Base-by-base conservation (phyloP, 2,113 vertebrate species). In the Procapra przewalskii region DNA sequence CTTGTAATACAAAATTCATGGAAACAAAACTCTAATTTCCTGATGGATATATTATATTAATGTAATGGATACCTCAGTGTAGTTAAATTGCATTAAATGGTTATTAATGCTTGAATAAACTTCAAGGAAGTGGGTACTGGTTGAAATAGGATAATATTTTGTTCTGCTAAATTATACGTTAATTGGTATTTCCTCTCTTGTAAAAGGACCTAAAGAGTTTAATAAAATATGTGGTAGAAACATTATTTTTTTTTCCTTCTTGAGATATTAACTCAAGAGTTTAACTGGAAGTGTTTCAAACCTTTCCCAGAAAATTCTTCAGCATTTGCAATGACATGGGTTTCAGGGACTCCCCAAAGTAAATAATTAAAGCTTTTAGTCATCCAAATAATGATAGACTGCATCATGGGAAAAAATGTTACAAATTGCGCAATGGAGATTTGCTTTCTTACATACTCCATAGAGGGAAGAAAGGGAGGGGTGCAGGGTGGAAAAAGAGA, bases 81-180 rank as follows among this genome's bases (percentile, higher is more conserved):
- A 99, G 98, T 99, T 98, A 99, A 99, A 99, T 99, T 99, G 98
- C 99, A 99, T 99, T 99, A 99, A 99, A 99, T 98, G 99, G 99
- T 99, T 99, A 99, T 99, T 99, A 99, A 99, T 99, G 99, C 99
- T 99, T 99, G 98, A 99, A 99, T 99, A 99, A 99, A 99, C 99
- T 99, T 99, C 99, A 99, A 99, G 99, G 98, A 99, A 99, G 98
- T 99, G 99, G 97, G 98, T 98, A 98, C 98, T 98, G 98, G 99
- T 99, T 99, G 99, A 99, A 99, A 99, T 98, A 98, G 99, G 99
- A 99, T 99, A 99, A 99, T 99, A 99, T 99, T 99, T 99, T 99
- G 99, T 99, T 99, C 98, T 98, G 99, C 99, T 99, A 99, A 99
- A 99, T 99, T 99, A 99, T 99, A 99, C 14, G 96, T 99, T 99